A percentile compares a stretch with the other conserved stretches of the same genome.
Conservation (phyloP, 1,140 invertebrate species). For the Chymomyza costata region DNA sequence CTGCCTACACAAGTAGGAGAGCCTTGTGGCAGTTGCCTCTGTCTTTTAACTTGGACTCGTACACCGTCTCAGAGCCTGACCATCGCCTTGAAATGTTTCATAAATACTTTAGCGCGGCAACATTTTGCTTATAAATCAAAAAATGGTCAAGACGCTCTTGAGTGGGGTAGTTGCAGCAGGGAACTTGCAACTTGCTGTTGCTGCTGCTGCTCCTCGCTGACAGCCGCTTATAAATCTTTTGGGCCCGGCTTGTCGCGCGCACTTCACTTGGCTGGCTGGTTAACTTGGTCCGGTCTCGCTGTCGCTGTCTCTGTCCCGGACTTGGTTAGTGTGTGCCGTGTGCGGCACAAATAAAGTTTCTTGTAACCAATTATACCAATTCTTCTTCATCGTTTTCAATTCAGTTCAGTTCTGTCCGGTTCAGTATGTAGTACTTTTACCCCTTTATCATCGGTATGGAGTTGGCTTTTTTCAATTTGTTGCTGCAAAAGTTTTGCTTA, state of each 20-base stretch:
- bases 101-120: conserved; percentile 62
- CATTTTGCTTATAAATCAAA: conserved; percentile 73
- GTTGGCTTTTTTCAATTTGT: conserved; percentile 57
- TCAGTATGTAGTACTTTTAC: background rate
- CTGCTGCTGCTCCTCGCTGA: conserved; percentile 33
- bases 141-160: conserved; percentile 58
- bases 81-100: conserved; percentile 67
- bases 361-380: conserved; percentile 61
- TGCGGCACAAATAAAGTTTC: conserved; percentile 42
- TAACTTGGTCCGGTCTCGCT: background rate
- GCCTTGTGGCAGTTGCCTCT: background rate
- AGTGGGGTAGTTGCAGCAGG: conserved; percentile 31
- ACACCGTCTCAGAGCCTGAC: conserved; percentile 15
- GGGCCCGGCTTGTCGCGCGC: conserved; percentile 51
- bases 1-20: conserved; percentile 49
- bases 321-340: conserved; percentile 18
- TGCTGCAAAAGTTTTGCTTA: conserved; percentile 36
- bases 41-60: background rate
- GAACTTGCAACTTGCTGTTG: conserved; percentile 14
- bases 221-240: conserved; percentile 66
- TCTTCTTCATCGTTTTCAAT: conserved; percentile 1
- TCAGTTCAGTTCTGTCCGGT: conserved; percentile 7
- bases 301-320: conserved; percentile 4
- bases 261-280: conserved; percentile 23
- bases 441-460: background rate